A percentile compares a stretch with the other conserved stretches of the same genome.
Conservation (phyloP, 2,797 vertebrate species). For the Rallus crepitans region DNA sequence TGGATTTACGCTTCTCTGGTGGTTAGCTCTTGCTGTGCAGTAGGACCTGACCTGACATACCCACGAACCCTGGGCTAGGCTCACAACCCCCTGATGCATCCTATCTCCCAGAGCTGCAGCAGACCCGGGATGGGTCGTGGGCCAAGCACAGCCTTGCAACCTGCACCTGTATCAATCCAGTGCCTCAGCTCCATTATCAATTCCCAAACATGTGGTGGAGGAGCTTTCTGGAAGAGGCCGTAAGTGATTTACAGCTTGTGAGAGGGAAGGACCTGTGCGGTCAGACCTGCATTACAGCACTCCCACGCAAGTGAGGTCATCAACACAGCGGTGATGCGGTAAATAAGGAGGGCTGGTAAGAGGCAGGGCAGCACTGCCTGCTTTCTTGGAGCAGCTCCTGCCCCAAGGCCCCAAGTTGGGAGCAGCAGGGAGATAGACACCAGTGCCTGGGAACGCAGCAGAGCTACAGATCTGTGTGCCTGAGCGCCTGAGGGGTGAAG, state of each 20-base stretch:
- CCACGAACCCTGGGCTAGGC: background rate
- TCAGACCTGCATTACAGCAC: background rate
- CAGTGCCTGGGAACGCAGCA: background rate
- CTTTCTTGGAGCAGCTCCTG: background rate
- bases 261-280: background rate
- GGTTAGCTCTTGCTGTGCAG: background rate
- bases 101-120: fast-evolving
- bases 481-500: background rate
- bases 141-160: background rate
- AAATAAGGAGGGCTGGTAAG: background rate
- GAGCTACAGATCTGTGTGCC: background rate
- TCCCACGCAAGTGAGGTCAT: background rate
- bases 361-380: background rate
- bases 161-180: background rate
- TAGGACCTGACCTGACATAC: background rate
- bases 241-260: background rate
- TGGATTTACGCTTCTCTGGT: background rate
- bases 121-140: background rate
- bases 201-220: background rate
- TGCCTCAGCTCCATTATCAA: background rate
- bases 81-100: background rate
- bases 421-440: background rate
- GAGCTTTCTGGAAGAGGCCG: constrained; percentile 8
- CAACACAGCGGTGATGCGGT: fast-evolving
- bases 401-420: fast-evolving